These are phyloP conservation scores for Acanthochromis polyacanthus DNA, from an alignment of 2,113 vertebrate species.

Conservation along the genomic window DNA sequence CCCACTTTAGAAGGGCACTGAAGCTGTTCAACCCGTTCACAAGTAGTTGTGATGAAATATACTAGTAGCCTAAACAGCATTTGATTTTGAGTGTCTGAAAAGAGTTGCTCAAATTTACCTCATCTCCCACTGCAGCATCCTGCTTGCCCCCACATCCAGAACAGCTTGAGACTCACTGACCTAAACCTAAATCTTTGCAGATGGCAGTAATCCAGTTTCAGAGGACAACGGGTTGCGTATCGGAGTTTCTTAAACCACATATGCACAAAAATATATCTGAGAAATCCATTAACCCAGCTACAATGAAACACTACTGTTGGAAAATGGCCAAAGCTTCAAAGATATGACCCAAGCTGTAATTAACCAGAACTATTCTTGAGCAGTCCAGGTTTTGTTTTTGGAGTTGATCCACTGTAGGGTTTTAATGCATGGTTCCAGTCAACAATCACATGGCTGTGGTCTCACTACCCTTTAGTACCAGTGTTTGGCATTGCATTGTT, in stretches of 20 bases:
- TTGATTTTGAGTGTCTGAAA: too few relatives aligned
- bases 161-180: too few relatives aligned
- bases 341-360: constrained; percentile 12
- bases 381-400: background rate
- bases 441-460: background rate
- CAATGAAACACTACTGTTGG: background rate
- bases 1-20: background rate
- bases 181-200: too few relatives aligned
- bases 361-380: background rate
- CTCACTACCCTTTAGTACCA: background rate
- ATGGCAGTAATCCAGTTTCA: background rate
- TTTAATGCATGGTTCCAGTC: background rate
- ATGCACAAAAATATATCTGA: background rate
- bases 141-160: background rate
- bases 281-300: background rate
- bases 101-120: background rate
- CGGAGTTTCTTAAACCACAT: background rate
- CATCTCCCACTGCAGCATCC: background rate
- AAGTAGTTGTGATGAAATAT: too few relatives aligned
- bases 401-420: too few relatives aligned
- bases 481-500: background rate
- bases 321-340: background rate
- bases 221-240: background rate
- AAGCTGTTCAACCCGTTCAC: background rate
- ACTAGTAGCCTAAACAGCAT: too few relatives aligned